Percentiles rank a stretch among this genome's conserved stretches.
Evolutionary conservation across 2,888 invertebrate species (phyloP).

Genomic region (Stramonita haemastoma): DNA sequence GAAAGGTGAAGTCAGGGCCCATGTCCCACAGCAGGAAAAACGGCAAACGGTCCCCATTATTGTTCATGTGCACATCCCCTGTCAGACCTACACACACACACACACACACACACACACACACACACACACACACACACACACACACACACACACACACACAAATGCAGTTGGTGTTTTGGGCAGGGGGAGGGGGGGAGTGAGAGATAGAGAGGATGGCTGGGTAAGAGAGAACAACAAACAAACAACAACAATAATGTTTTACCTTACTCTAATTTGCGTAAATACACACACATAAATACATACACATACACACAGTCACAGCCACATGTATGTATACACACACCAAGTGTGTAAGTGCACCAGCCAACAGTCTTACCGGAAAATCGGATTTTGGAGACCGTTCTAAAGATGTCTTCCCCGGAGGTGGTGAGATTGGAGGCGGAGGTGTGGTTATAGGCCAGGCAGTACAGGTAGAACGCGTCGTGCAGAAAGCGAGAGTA

Average conservation of each 20-base stretch:
- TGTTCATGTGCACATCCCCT: slow-evolving; percentile 51
- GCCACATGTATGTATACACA: background rate
- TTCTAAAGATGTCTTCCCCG: slow-evolving; percentile 51
- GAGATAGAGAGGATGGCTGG: background rate
- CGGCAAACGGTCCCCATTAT: slow-evolving; percentile 52
- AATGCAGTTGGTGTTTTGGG: background rate
- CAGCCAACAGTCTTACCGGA: slow-evolving; percentile 48
- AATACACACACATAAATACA: background rate
- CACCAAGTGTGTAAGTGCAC: background rate
- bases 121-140: background rate
- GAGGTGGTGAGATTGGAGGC: slow-evolving; percentile 42
- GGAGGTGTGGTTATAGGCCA: slow-evolving; percentile 49
- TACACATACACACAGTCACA: background rate
- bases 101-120: slow-evolving; percentile 20
- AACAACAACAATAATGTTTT: no score
- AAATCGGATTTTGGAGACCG: slow-evolving; percentile 49
- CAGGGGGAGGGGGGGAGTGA: background rate
- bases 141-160: background rate
- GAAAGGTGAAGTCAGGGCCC: slow-evolving; percentile 43
- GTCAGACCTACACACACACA: slow-evolving; percentile 46
- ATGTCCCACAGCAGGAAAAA: slow-evolving; percentile 57
- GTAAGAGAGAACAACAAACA: background rate
- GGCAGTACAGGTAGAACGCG: slow-evolving; percentile 60
- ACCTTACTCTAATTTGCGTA: no score
- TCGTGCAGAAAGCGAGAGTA: slow-evolving; percentile 66